phyloP scores from a whole-genome alignment of 92 coral and sea anemone genomes.

The Diadumene lineata region DNA sequence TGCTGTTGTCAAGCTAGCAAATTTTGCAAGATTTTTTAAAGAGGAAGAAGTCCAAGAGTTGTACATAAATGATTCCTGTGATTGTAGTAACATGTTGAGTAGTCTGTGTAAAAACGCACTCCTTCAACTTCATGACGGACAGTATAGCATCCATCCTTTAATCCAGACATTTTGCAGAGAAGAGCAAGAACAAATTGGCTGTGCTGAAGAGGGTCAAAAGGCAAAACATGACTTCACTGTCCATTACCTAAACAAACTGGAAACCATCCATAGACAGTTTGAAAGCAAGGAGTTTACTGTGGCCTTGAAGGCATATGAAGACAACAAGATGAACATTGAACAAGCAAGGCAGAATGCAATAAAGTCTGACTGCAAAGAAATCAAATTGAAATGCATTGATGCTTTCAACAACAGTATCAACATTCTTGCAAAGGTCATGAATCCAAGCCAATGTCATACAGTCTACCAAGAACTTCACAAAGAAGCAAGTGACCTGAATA shows the following conservation, averaged over 20 bases:
- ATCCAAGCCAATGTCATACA: conserved; percentile 28
- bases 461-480: conserved; percentile 19
- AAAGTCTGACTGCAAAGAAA: background rate
- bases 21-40: conserved; percentile 16
- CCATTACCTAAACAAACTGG: conserved; percentile 26
- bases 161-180: conserved; percentile 54
- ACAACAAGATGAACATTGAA: conserved; percentile 18
- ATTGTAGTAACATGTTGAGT: conserved; percentile 14
- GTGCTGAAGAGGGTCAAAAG: conserved; percentile 28
- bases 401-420: conserved; percentile 37
- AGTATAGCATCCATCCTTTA: conserved; percentile 57
- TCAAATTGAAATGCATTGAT: conserved; percentile 31
- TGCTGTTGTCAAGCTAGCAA: conserved; percentile 23
- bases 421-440: conserved; percentile 40
- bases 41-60: background rate
- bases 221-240: conserved; percentile 16
- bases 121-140: conserved; percentile 28
- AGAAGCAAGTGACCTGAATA: conserved; percentile 10
- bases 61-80: background rate
- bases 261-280: conserved; percentile 37
- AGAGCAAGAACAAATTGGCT: conserved; percentile 18
- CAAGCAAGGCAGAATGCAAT: conserved; percentile 33
- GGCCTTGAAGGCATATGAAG: conserved; percentile 21
- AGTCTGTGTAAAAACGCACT: conserved; percentile 30
- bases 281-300: conserved; percentile 23